These are phyloP conservation scores for Mystacides longicornis DNA, from an alignment of 2,888 invertebrate genomes.

Conservation along the genomic window DNA sequence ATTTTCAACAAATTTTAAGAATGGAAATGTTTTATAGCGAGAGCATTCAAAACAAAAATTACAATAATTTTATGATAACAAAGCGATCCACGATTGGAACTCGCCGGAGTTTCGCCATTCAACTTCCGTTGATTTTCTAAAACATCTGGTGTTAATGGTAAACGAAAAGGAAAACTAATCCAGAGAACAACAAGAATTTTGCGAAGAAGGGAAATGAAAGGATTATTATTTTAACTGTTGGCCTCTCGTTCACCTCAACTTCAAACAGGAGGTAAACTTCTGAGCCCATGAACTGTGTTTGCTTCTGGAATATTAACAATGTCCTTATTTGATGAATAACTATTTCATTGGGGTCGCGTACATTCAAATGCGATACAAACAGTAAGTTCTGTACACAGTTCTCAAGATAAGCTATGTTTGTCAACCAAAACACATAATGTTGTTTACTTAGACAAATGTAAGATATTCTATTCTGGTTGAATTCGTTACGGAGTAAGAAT, in stretches of 20 bases:
- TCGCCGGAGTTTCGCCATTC: constrained; percentile 11
- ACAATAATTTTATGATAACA: background rate
- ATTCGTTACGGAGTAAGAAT: too few relatives aligned
- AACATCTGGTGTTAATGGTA: constrained; percentile 23
- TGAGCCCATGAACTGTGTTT: background rate
- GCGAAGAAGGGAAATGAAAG: constrained; percentile 3
- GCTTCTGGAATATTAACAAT: background rate
- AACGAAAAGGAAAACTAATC: constrained; percentile 15
- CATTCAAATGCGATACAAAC: too few relatives aligned
- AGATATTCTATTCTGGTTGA: too few relatives aligned
- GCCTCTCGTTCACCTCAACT: constrained; percentile 4
- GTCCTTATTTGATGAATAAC: background rate
- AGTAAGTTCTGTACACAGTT: too few relatives aligned
- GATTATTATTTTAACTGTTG: constrained; percentile 5
- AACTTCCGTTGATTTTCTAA: constrained; percentile 19
- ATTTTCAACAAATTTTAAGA: too few relatives aligned
- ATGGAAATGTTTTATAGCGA: too few relatives aligned
- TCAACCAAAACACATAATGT: too few relatives aligned
- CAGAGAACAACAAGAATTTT: constrained; percentile 11
- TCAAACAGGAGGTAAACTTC: background rate
- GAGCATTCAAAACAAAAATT: too few relatives aligned
- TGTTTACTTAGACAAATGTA: too few relatives aligned
- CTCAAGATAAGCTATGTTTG: too few relatives aligned
- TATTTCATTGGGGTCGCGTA: too few relatives aligned
- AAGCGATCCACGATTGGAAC: constrained; percentile 7